Conservation (phyloP, 2,888 invertebrate species). For the Caenorhabditis sp. region DNA sequence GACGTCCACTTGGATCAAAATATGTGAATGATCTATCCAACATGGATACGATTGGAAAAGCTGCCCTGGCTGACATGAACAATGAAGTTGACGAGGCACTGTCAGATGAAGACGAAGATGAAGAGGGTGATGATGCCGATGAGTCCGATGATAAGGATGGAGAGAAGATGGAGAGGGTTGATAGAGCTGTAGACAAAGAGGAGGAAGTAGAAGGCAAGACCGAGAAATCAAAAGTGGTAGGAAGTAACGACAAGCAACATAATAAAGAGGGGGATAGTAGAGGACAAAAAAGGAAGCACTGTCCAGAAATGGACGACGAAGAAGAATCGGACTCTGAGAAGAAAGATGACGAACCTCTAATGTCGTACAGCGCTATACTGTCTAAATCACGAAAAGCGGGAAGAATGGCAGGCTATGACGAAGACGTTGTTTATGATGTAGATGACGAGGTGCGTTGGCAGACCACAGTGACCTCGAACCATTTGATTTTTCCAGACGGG, state of each 20-base stretch:
- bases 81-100: conserved; percentile 74
- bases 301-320: conserved; percentile 62
- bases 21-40: conserved; percentile 66
- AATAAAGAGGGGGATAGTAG: not conserved
- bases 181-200: conserved; percentile 24
- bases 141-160: conserved; percentile 25
- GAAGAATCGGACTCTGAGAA: conserved; percentile 54
- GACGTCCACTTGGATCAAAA: conserved; percentile 58
- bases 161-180: conserved; percentile 23
- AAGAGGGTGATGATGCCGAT: conserved; percentile 65
- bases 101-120: conserved; percentile 75
- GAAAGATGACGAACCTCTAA: conserved; percentile 47
- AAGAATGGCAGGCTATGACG: conserved; percentile 49
- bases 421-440: conserved; percentile 54
- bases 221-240: not conserved
- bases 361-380: conserved; percentile 53
- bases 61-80: conserved; percentile 73
- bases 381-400: conserved; percentile 55
- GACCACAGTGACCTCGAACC: not conserved
- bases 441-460: conserved; percentile 56
- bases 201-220: not conserved
- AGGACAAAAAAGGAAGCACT: conserved; percentile 56
- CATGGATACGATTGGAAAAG: conserved; percentile 69
- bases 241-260: conserved; percentile 16
- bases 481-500: conserved; percentile 43